These are phyloP conservation scores for Camponotus fellah DNA, from an alignment of 2,888 invertebrate species.

Conservation along the genomic window DNA sequence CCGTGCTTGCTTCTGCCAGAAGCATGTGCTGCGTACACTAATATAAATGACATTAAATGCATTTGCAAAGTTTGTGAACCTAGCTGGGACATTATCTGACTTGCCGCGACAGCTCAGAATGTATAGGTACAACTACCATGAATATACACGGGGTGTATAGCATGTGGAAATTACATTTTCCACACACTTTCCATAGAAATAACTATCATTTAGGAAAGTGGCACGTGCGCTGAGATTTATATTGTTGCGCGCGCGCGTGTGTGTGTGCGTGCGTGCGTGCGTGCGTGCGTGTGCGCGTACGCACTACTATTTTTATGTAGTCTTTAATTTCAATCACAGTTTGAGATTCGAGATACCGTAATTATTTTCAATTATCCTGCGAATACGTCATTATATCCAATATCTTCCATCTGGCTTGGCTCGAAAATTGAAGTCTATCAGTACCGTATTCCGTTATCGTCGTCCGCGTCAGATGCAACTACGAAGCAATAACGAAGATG, in stretches of 20 bases:
- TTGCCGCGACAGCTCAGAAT: conserved; percentile 22
- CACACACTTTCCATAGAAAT: conserved; percentile 14
- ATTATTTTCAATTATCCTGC: conserved; percentile 45
- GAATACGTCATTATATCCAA: conserved; percentile 31
- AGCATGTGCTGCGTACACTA: conserved; percentile 1
- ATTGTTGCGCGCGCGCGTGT: background rate
- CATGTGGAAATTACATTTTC: background rate
- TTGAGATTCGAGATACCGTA: conserved; percentile 9
- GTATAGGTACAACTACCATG: background rate
- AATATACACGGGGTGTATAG: background rate
- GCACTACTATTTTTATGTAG: conserved; percentile 17
- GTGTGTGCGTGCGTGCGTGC: too few species aligned
- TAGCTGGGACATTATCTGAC: conserved; percentile 58
- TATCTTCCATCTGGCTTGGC: conserved; percentile 36
- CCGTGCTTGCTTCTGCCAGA: conserved; percentile 41
- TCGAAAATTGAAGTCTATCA: conserved; percentile 19
- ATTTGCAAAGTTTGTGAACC: conserved; percentile 74
- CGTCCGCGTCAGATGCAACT: conserved; percentile 1
- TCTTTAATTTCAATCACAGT: conserved; percentile 37
- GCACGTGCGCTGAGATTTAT: conserved; percentile 4
- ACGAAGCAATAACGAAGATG: background rate
- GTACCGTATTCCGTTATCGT: conserved; percentile 29
- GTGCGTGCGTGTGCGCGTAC: background rate
- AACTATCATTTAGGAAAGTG: conserved; percentile 28
- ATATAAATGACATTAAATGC: conserved; percentile 51